Conservation (phyloP, 2,888 invertebrate genomes). For the Tiliacea citrago region DNA sequence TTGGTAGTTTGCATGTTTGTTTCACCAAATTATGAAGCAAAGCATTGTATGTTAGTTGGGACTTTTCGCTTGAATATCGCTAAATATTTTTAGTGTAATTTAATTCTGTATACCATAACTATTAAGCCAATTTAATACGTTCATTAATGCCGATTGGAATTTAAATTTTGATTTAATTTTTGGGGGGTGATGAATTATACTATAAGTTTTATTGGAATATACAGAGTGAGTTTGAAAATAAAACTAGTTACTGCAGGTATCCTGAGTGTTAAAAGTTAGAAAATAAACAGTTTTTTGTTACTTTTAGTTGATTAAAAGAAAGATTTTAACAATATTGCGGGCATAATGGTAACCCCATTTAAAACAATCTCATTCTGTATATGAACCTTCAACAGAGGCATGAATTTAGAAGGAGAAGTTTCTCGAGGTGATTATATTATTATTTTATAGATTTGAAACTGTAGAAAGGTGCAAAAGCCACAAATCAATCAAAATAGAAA, state of each 20-base stretch:
- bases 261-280: neutral
- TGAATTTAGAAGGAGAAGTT: neutral
- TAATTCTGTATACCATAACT: neutral
- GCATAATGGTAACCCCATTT: too few species aligned
- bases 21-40: slow-evolving; percentile 12
- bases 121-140: slow-evolving; percentile 32
- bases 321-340: neutral
- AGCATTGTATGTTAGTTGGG: neutral
- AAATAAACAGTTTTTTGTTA: neutral
- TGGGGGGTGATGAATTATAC: neutral
- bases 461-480: neutral
- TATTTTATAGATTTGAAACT: neutral
- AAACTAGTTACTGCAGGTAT: neutral
- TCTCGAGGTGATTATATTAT: neutral
- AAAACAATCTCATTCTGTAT: neutral
- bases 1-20: neutral
- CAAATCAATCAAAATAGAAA: neutral
- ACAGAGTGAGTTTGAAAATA: slow-evolving; percentile 4
- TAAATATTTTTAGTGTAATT: neutral
- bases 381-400: neutral
- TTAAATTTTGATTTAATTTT: neutral
- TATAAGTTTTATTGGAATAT: neutral
- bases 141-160: slow-evolving; percentile 4
- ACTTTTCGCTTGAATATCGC: neutral
- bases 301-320: neutral